Base-by-base conservation (phyloP, 2,888 invertebrate genomes). In the Timema podura region DNA sequence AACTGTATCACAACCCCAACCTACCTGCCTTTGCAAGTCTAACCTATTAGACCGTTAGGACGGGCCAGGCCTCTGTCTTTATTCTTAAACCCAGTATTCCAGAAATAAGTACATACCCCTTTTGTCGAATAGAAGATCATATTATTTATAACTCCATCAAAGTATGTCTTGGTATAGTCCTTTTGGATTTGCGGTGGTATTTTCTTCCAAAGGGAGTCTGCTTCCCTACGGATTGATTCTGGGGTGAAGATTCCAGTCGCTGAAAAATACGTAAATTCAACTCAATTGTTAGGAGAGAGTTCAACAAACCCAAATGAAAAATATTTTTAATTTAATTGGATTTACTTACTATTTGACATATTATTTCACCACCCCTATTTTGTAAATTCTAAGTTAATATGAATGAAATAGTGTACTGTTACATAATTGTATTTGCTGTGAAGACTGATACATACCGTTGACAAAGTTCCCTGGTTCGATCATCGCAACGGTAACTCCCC, bases 391-490 rank as follows among this genome's bases (percentile, higher is more conserved):
- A 45, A 13, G 2, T 65, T 1, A 45, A 45, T 65, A 44, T 13
- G 46, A 46, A 9, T 45, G 44, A 46, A 45, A 13, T 2, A 11
- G 1, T 11, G 51, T 2, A 49, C n/a, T 47, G 45, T 30, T 30
- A 30, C 30, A 30, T 30, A 30, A 30, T 30, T 30, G 1, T 30
- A 30, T 30, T 30, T 30, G 30, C 3, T 30, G 30, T 3, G 30
- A 30, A 30, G 30, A 30, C 30, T 30, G 30, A 30, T 30, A 30
- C 30, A 30, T 59, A 75, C 77, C 78, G 65, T 77, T 80, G 16
- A 79, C 77, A 65, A 76, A 80, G 73, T 80, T 80, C 46, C 80
- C 80, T 9, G 79, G 79, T 68, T 78, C 77, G 15, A 80, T 73
- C 5, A 77, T 70, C 64, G 76, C 71, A 10, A 79, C 78, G 44